These are phyloP conservation scores for Empidonax traillii DNA, from an alignment of 2,113 vertebrate genomes.

Conservation along the genomic window DNA sequence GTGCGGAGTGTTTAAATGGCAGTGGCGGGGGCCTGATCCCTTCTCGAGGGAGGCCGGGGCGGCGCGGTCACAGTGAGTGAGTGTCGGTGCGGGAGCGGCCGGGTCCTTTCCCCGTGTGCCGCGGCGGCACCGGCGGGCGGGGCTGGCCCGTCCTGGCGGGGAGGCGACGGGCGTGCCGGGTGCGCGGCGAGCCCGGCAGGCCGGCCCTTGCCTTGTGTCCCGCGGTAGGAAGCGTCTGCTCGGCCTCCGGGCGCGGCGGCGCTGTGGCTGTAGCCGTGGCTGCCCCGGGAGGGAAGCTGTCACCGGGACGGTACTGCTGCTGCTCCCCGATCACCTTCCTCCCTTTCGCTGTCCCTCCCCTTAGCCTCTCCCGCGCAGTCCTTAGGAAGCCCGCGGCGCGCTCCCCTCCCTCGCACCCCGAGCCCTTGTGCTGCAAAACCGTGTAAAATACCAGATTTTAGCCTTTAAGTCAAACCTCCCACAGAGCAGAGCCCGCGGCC, in stretches of 20 bases:
- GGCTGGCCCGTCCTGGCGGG: neutral
- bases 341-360: fast-evolving
- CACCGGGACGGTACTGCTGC: too few relatives aligned
- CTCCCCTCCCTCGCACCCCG: neutral
- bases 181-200: neutral
- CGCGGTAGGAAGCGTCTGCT: neutral
- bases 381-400: fast-evolving
- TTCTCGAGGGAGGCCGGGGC: fast-evolving
- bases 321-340: too few relatives aligned
- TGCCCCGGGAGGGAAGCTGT: too few relatives aligned
- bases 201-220: neutral
- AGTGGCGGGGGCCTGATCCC: fast-evolving
- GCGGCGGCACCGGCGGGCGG: fast-evolving
- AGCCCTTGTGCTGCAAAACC: neutral
- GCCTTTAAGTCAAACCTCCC: fast-evolving
- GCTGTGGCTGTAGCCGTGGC: too few relatives aligned
- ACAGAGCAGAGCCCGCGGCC: fast-evolving
- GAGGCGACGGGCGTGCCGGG: neutral
- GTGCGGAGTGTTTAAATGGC: fast-evolving
- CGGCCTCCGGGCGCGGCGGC: neutral
- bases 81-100: fast-evolving
- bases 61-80: fast-evolving
- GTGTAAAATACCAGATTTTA: fast-evolving
- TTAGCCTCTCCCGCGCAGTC: too few relatives aligned
- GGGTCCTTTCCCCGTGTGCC: fast-evolving